Conservation (phyloP, 1,140 invertebrate genomes). For the Rhynchophorus ferrugineus region DNA sequence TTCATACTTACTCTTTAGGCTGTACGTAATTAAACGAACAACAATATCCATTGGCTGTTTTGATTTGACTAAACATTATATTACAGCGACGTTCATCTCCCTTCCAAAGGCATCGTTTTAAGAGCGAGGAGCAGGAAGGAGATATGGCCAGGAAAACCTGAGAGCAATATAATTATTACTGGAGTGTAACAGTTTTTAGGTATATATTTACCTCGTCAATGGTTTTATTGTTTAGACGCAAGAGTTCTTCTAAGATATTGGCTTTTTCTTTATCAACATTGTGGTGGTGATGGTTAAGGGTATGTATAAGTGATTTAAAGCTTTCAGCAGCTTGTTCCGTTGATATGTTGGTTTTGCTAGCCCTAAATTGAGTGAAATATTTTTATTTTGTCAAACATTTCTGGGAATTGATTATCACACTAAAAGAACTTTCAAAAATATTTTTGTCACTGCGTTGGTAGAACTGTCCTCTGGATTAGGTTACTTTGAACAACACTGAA, state of each 20-base stretch:
- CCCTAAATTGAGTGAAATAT: no score
- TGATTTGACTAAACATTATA: constrained; percentile 49
- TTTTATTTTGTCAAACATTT: no score
- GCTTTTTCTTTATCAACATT: constrained; percentile 15
- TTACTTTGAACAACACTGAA: no score
- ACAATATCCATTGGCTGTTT: constrained; percentile 50
- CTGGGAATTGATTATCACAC: no score
- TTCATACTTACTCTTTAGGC: constrained; percentile 36
- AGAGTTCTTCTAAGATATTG: constrained; percentile 37
- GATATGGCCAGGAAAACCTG: neutral
- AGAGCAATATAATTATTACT: neutral
- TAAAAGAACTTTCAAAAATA: no score
- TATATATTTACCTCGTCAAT: constrained; percentile 17
- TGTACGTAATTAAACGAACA: constrained; percentile 60
- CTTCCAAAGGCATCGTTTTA: neutral
- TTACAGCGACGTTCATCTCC: constrained; percentile 41
- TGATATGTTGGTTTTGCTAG: no score
- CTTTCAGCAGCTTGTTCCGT: no score
- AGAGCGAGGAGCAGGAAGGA: neutral
- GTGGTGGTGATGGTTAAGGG: constrained; percentile 5
- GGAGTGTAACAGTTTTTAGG: neutral
- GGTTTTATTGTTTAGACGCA: constrained; percentile 39
- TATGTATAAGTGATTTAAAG: constrained; percentile 14
- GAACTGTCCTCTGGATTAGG: no score
- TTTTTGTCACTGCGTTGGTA: no score